Evolutionary conservation across 2,113 vertebrate species (phyloP), one percentile per base, ranked within the genome.

Genomic region (Oncorhynchus kisutch): DNA sequence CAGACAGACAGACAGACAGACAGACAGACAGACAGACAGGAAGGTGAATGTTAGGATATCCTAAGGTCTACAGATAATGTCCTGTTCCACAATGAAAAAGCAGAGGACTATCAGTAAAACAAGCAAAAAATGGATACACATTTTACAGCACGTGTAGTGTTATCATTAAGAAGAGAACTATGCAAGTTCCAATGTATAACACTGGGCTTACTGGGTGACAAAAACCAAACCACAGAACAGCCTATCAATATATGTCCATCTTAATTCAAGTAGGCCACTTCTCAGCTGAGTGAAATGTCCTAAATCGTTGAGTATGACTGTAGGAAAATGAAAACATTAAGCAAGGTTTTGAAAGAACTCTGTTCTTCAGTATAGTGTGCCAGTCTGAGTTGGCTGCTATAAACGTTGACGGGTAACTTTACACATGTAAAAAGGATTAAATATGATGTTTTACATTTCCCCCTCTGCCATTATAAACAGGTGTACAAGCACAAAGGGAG

Each of bases 251-350:
- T 83, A 82, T 49, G 70, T 20, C 76, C 31, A 87, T 78, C 78
- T 84, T 86, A 81, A 88, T 80, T 86, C 80, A 88, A 78, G 85
- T 85, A 31, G 78, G 79, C 78, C 78, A 90, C 77, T 88, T 85
- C 71, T 79, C 86, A 80, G 85, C 84, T 83, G 86, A 85, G 84
- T 84, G 85, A 87, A 88, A 91, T 86, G 86, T 88, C 89, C 9
- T 45, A 88, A 92, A 86, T 79, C 83, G 85, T 5, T 54, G 80
- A 88, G 81, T 81, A 81, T 86, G 80, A 45, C 39, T 11, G 9
- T 45, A 45, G 39, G 39, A 45, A 45, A 45, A 45, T 82, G 79
- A 89, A 86, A 89, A 45, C 39, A 89, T 81, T 87, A 85, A 90
- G 85, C 14, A 18, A 24, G 78, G 39, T 45, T 85, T 82, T 79